Evolutionary conservation across 2,113 vertebrate genomes (phyloP).

Genomic region (Pangasianodon hypophthalmus): DNA sequence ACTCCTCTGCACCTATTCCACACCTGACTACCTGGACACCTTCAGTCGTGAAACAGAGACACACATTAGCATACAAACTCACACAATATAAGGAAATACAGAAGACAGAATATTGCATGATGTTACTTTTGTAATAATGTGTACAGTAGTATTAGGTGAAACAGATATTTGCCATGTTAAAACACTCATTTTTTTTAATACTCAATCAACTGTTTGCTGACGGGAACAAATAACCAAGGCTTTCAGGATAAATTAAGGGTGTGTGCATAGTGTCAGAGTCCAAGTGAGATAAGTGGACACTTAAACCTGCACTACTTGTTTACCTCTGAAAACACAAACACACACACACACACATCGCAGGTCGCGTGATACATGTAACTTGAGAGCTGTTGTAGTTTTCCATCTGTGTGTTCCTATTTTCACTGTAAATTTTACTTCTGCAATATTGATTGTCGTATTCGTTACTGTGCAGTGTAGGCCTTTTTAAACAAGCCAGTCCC

Average conservation of each 20-base stretch:
- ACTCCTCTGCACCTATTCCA: slow-evolving; percentile 8
- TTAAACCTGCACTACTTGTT: slow-evolving; percentile 57
- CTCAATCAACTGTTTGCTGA: neutral
- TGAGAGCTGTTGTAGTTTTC: slow-evolving; percentile 14
- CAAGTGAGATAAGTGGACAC: slow-evolving; percentile 53
- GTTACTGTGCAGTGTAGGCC: neutral
- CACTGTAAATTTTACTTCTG: neutral
- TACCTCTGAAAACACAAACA: slow-evolving; percentile 10
- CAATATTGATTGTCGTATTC: neutral
- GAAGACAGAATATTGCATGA: neutral
- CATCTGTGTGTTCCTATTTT: neutral
- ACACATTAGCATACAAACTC: neutral
- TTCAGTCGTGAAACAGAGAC: neutral
- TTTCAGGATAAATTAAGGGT: neutral
- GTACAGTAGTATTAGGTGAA: neutral
- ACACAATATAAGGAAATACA: neutral
- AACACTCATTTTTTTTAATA: neutral
- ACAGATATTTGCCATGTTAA: neutral
- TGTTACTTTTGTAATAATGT: neutral
- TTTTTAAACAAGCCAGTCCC: slow-evolving; percentile 5
- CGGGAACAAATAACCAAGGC: neutral
- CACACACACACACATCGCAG: neutral
- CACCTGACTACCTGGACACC: slow-evolving; percentile 28
- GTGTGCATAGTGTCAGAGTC: slow-evolving; percentile 11
- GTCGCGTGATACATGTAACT: slow-evolving; percentile 14